phyloP scores from a whole-genome alignment of 2,888 invertebrate genomes.

The Drosophila paranaensis region DNA sequence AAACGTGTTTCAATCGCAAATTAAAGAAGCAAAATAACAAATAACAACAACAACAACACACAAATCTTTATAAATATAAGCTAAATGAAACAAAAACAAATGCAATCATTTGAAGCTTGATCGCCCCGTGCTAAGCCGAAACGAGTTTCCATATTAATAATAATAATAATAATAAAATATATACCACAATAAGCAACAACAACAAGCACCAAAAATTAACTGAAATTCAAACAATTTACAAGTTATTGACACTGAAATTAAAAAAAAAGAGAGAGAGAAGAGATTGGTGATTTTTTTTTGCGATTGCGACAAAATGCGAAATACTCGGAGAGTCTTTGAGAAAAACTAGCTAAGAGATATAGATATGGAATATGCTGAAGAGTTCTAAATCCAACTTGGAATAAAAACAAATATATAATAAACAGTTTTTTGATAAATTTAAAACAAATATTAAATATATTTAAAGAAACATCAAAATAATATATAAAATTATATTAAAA shows the following conservation, averaged over 20 bases:
- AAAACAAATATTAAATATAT: background rate
- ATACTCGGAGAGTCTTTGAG: background rate
- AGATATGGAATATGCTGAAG: too few relatives aligned
- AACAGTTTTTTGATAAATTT: too few relatives aligned
- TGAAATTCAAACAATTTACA: conserved; percentile 59
- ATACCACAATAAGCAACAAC: conserved; percentile 2
- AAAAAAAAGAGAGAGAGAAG: conserved; percentile 11
- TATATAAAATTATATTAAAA: background rate
- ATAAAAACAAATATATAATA: too few relatives aligned
- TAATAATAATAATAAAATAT: conserved; percentile 45
- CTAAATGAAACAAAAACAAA: conserved; percentile 49
- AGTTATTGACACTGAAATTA: conserved; percentile 73
- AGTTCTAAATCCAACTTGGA: background rate
- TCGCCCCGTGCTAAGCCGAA: conserved; percentile 40
- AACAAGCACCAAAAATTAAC: conserved; percentile 32
- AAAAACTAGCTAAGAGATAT: background rate
- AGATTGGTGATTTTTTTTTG: conserved; percentile 3
- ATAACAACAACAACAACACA: background rate
- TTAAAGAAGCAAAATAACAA: conserved; percentile 17
- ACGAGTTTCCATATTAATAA: conserved; percentile 57
- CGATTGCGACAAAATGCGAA: conserved; percentile 4
- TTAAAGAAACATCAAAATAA: background rate
- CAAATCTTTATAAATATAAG: conserved; percentile 44
- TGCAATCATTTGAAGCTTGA: conserved; percentile 48
- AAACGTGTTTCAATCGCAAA: conserved; percentile 66